phyloP scores from a whole-genome alignment of 1,140 invertebrate genomes.

The Caligus rogercresseyi region DNA sequence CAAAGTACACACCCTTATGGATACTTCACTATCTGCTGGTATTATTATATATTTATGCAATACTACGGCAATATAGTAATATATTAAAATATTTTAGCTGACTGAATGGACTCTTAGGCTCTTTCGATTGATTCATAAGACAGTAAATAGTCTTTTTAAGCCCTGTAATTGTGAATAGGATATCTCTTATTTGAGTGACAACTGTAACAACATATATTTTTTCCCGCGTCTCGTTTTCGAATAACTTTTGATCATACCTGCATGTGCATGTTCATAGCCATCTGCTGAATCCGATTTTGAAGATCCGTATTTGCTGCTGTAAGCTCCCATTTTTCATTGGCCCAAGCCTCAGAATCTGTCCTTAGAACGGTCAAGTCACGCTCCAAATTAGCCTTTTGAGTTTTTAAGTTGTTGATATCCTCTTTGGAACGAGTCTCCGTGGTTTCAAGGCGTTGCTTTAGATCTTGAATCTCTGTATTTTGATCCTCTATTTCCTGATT shows the following conservation, averaged over 20 bases:
- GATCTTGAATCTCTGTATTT: background rate
- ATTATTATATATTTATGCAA: too few species aligned
- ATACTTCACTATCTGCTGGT: too few species aligned
- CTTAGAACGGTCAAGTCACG: background rate
- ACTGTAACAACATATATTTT: too few species aligned
- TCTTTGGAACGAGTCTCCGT: background rate
- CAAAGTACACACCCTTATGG: too few species aligned
- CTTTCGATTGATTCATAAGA: too few species aligned
- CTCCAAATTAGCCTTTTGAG: background rate
- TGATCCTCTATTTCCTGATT: background rate
- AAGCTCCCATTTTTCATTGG: conserved; percentile 2
- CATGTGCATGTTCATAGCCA: conserved; percentile 1
- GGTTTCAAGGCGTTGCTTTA: background rate
- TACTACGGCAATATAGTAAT: too few species aligned
- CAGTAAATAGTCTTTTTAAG: too few species aligned
- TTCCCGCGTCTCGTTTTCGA: too few species aligned
- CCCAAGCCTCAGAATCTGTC: background rate
- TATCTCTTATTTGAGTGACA: too few species aligned
- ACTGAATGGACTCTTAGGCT: too few species aligned
- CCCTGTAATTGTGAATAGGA: too few species aligned
- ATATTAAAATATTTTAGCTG: too few species aligned
- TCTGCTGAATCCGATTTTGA: background rate
- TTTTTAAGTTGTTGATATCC: background rate
- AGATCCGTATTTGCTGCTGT: conserved; percentile 2
- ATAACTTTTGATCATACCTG: background rate